Evolutionary conservation across 2,888 invertebrate species (phyloP).

Genomic region (Sacculina carcini): DNA sequence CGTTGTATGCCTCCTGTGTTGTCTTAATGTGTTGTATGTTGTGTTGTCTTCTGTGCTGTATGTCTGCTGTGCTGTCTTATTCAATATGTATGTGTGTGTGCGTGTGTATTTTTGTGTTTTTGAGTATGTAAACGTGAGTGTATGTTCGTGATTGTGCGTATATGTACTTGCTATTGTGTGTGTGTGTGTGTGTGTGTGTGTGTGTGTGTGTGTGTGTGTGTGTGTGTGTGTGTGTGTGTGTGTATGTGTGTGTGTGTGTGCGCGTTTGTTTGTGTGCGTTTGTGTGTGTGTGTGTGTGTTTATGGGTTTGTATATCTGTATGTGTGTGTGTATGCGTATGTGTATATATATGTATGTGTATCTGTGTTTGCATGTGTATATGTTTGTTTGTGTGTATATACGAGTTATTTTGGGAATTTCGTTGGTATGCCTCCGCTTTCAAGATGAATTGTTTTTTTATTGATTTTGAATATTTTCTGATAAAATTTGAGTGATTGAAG

Average conservation of each 20-base stretch:
- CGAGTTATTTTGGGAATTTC: not conserved
- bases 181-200: slow-evolving; percentile 8
- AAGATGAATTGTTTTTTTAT: not conserved
- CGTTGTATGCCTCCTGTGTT: no score
- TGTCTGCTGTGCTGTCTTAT: no score
- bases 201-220: slow-evolving; percentile 7
- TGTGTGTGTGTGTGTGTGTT: no score
- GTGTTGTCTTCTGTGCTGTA: no score
- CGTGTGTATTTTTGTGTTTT: no score
- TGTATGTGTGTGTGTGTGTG: slow-evolving; percentile 8
- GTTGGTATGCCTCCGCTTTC: not conserved
- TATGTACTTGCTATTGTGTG: no score
- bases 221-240: slow-evolving; percentile 6
- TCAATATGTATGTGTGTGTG: no score
- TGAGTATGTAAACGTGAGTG: no score
- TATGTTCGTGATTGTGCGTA: no score
- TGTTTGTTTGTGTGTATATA: slow-evolving; percentile 5
- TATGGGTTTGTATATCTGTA: slow-evolving; percentile 5
- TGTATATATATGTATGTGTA: slow-evolving; percentile 2
- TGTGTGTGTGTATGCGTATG: slow-evolving; percentile 4
- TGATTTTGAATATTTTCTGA: not conserved
- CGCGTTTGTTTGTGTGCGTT: no score
- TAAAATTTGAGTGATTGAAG: not conserved
- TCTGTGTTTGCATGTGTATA: no score
- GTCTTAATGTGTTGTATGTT: no score